A percentile compares a stretch with the other conserved stretches of the same genome.
Conservation (phyloP, 2,113 vertebrate genomes). For the Jaculus jaculus region DNA sequence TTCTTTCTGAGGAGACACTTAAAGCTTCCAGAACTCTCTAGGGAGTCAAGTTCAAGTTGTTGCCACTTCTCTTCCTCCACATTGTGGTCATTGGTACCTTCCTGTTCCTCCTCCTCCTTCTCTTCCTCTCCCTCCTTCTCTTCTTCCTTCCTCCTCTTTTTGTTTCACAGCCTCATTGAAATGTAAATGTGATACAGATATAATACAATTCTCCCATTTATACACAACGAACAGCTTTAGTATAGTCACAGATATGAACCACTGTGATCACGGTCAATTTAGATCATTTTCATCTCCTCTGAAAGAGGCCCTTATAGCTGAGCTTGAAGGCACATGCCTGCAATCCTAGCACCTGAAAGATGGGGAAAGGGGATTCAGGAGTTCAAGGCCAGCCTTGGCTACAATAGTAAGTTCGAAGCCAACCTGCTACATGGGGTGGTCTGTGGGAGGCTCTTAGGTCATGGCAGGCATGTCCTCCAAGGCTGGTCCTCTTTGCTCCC, state of each 20-base stretch:
- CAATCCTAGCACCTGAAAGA: no score
- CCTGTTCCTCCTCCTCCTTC: not conserved
- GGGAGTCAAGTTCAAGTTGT: not conserved
- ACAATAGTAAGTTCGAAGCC: no score
- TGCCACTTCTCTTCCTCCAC: no score
- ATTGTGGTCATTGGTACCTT: no score
- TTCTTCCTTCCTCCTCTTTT: no score
- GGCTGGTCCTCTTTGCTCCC: not conserved
- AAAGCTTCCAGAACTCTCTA: not conserved
- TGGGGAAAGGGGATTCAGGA: no score
- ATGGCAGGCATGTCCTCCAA: not conserved
- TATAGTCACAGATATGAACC: not conserved
- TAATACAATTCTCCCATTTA: not conserved
- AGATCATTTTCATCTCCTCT: slow-evolving; percentile 4
- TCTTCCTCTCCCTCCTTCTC: no score
- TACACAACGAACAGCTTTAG: not conserved
- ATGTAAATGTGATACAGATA: not conserved
- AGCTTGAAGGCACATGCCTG: no score
- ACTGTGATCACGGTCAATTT: not conserved
- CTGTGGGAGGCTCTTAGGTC: not conserved
- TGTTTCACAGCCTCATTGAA: not conserved
- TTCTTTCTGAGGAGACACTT: not conserved
- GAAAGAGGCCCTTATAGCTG: not conserved
- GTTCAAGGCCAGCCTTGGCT: no score
- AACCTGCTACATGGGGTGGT: not conserved